Percentiles rank a stretch among this genome's conserved stretches.
Evolutionary conservation across 2,113 vertebrate genomes (phyloP).

Genomic region (Gopherus evgoodei): DNA sequence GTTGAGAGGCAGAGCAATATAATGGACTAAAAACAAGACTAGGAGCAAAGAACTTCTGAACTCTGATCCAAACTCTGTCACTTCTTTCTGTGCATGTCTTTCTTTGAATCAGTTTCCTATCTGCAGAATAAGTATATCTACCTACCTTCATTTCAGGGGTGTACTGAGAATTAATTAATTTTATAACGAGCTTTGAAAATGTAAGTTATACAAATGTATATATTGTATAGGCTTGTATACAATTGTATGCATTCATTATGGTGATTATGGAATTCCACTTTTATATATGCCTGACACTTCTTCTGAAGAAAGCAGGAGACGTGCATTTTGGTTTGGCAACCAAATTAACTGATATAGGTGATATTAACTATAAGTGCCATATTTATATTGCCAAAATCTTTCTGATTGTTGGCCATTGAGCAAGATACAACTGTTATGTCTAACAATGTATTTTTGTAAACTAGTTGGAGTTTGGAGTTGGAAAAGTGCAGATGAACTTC

Average conservation of each 20-base stretch:
- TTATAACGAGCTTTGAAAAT: conserved; percentile 35
- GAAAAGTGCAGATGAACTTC: conserved; percentile 99
- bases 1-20: background rate
- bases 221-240: background rate
- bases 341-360: background rate
- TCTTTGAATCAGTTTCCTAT: conserved; percentile 4
- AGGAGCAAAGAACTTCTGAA: background rate
- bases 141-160: conserved; percentile 7
- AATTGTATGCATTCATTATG: background rate
- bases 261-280: background rate
- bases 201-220: background rate
- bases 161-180: background rate
- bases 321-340: background rate
- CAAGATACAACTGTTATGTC: background rate
- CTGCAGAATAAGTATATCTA: conserved; percentile 30
- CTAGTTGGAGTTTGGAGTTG: conserved; percentile 90
- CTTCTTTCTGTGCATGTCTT: background rate
- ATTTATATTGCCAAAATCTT: background rate
- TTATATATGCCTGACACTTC: background rate
- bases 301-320: background rate
- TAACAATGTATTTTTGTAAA: conserved; percentile 22
- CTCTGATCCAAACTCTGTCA: background rate
- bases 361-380: background rate
- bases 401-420: rapidly evolving
- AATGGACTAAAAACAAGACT: background rate